Percentiles rank a stretch among this genome's conserved stretches.
Evolutionary conservation across 2,888 invertebrate species (phyloP).

Genomic region (Euzophera pinguis): DNA sequence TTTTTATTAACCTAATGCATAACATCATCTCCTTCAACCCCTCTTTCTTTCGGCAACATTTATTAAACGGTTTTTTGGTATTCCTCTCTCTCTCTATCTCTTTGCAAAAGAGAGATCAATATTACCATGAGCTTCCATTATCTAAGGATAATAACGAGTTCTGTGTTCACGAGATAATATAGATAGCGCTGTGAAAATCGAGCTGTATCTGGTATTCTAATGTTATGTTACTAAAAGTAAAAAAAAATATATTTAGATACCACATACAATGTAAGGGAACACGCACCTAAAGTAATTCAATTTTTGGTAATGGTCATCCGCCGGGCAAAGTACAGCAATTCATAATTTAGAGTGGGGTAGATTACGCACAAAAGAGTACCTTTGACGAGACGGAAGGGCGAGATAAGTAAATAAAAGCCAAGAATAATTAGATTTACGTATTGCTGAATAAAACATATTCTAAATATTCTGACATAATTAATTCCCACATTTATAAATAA

Average conservation of each 20-base stretch:
- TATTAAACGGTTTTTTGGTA: too few relatives aligned
- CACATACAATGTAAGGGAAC: background rate
- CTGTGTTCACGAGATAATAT: too few relatives aligned
- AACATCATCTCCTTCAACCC: too few relatives aligned
- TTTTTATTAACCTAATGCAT: too few relatives aligned
- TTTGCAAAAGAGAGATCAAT: too few relatives aligned
- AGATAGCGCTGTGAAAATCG: too few relatives aligned
- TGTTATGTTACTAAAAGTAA: background rate
- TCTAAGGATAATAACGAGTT: too few relatives aligned
- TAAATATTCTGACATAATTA: background rate
- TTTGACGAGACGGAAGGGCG: conserved; percentile 25
- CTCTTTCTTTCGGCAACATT: too few relatives aligned
- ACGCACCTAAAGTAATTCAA: conserved; percentile 20
- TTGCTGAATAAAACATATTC: background rate
- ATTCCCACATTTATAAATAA: too few relatives aligned
- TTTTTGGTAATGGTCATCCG: conserved; percentile 20
- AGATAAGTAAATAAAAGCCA: conserved; percentile 25
- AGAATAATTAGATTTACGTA: conserved; percentile 23
- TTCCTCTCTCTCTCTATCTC: too few relatives aligned
- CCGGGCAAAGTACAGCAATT: conserved; percentile 19
- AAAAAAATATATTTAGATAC: background rate
- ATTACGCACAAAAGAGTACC: conserved; percentile 17
- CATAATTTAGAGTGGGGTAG: conserved; percentile 22
- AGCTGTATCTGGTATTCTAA: too few relatives aligned
- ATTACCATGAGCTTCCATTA: too few relatives aligned